These are phyloP conservation scores for Nycticebus coucang DNA, from an alignment of 2,113 vertebrate genomes.

Conservation along the genomic window DNA sequence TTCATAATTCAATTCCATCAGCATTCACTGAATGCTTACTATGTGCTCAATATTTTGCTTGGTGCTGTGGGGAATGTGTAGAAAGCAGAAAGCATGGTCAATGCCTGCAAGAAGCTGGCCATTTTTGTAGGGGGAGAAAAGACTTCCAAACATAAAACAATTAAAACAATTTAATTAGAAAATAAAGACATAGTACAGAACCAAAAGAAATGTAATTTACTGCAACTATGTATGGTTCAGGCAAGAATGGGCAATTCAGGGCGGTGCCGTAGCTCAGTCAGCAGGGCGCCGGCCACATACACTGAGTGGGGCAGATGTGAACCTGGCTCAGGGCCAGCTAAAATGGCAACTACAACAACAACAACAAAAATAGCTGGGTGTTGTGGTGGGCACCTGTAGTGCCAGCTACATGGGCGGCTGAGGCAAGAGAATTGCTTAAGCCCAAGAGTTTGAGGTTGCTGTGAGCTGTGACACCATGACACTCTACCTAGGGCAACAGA, in stretches of 20 bases:
- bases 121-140: background rate
- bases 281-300: no score
- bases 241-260: background rate
- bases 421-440: no score
- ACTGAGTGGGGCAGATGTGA: no score
- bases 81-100: slow-evolving; percentile 46
- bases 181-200: slow-evolving; percentile 34
- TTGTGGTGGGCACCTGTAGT: no score
- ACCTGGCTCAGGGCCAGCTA: no score
- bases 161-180: slow-evolving; percentile 1
- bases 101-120: background rate
- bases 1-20: slow-evolving; percentile 73
- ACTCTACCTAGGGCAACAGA: no score
- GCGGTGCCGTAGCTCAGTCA: no score
- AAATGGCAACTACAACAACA: no score
- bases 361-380: no score
- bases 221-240: background rate
- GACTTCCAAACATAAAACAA: slow-evolving; percentile 8
- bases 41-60: slow-evolving; percentile 47
- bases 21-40: slow-evolving; percentile 58
- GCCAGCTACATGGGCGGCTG: no score
- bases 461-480: no score
- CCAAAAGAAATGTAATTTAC: slow-evolving; percentile 3
- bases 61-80: slow-evolving; percentile 38
- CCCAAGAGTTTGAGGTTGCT: no score